Percentiles rank a stretch among this genome's conserved stretches.
Conservation (phyloP, 2,888 invertebrate species). For the Patella ulyssiponensis region DNA sequence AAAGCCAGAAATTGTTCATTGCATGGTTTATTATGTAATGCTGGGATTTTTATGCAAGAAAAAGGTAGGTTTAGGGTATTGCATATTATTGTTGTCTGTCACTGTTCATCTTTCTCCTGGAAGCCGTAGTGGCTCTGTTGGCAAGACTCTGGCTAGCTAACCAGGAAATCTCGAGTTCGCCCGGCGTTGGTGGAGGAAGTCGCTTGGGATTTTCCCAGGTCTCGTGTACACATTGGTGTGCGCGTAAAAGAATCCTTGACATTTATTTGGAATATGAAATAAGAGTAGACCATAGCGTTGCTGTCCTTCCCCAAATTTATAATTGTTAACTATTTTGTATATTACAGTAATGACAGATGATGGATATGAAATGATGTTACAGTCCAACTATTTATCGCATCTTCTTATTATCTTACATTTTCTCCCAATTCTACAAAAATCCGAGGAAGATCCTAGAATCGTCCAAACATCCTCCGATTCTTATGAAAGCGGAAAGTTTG, state of each 20-base stretch:
- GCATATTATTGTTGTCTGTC: too few species aligned
- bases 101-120: too few species aligned
- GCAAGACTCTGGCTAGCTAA: too few species aligned
- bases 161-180: too few species aligned
- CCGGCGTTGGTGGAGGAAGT: too few species aligned
- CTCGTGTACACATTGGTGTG: too few species aligned
- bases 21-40: not conserved
- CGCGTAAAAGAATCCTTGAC: too few species aligned
- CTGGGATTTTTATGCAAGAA: not conserved
- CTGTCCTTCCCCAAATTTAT: too few species aligned
- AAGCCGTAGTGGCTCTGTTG: too few species aligned
- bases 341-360: constrained; percentile 1
- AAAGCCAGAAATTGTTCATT: not conserved
- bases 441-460: not conserved
- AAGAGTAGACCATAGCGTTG: too few species aligned
- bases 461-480: not conserved
- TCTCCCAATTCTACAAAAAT: not conserved
- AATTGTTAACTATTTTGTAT: not conserved
- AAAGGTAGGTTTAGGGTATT: not conserved
- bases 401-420: not conserved
- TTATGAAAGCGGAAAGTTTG: not conserved
- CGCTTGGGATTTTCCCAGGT: too few species aligned
- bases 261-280: too few species aligned
- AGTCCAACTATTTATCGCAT: constrained; percentile 4
- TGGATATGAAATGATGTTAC: not conserved